Evolutionary conservation across 1,140 invertebrate genomes (phyloP), one percentile per base, ranked within the genome.

Genomic region (Brachionus sp.): DNA sequence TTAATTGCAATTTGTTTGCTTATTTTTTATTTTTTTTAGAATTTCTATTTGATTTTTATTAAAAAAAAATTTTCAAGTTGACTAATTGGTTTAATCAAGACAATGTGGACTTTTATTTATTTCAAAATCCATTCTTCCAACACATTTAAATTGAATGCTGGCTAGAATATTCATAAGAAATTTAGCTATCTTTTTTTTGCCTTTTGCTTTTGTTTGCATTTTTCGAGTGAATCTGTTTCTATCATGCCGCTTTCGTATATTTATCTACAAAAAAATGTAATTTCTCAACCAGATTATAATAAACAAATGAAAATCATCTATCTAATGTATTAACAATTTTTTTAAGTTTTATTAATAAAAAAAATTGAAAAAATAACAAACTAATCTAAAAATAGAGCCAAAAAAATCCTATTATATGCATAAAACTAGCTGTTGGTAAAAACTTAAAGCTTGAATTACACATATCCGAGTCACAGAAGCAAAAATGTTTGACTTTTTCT

Each of bases 401-500:
- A 29, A 50, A 19, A 19, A 75, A 44, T 46, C 39, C 12, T 13
- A 46, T 12, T 3, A 75, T 44, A 44, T 46, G 23, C 7, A 46
- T 4, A 35, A 46, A 13, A 5, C 19, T 12, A 46, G 4, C 5
- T 13, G 9, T 75, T 29, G 25, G 9, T 25, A 62, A 62, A 25
- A 80, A 1, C 16, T 29, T 66, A 5, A 6, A 62, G 12, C 62
- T 25, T 53, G 29, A 19, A 53, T 83, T 83, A 46, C 82, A 83
- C 42, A 83, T 73, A 64, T 83, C 82, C 3, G 42, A 37, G 29
- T 83, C 82, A 62, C 82, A 83, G 16, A 83, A 83, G 57, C 82
- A 83, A 62, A 83, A 83, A 50, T 53, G 57, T 53, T 75, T 70
- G 3, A 75, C 68, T 44, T 83, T 83, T 75, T 83, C 82, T 83